Evolutionary conservation across 2,888 invertebrate genomes (phyloP).

Genomic region (Tubulanus polymorphus): DNA sequence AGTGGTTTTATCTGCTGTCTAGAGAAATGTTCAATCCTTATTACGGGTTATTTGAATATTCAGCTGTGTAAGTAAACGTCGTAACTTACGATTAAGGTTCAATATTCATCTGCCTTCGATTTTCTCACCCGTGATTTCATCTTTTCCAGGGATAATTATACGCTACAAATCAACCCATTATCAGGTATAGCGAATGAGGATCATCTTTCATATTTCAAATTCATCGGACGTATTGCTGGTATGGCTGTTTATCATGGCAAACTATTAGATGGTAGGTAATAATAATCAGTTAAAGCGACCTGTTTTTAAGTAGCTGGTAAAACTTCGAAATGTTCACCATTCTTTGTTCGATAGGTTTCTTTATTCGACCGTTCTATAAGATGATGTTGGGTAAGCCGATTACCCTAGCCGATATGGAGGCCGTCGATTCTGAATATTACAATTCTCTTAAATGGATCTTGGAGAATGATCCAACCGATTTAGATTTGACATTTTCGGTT

Average conservation of each 20-base stretch:
- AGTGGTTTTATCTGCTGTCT: conserved; percentile 98
- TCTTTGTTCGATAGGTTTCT: conserved; percentile 72
- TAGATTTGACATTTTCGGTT: conserved; percentile 91
- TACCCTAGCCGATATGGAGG: conserved; percentile 96
- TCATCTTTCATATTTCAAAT: conserved; percentile 96
- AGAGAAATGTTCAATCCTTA: conserved; percentile 99
- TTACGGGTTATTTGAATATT: conserved; percentile 98
- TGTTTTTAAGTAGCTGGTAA: not conserved
- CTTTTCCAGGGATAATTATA: conserved; percentile 82
- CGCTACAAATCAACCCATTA: conserved; percentile 96
- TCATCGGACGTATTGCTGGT: conserved; percentile 95
- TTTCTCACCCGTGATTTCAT: not conserved
- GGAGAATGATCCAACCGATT: conserved; percentile 89
- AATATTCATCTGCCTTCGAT: not conserved
- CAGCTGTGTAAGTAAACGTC: conserved; percentile 78
- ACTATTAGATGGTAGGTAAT: conserved; percentile 79
- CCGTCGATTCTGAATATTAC: conserved; percentile 97
- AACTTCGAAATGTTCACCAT: not conserved
- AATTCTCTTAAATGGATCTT: conserved; percentile 93
- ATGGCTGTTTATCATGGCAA: conserved; percentile 99
- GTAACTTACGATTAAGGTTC: not conserved
- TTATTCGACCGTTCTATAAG: conserved; percentile 99
- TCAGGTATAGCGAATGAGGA: conserved; percentile 98
- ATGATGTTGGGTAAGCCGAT: conserved; percentile 97
- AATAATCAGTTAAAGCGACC: not conserved